Conservation (phyloP, 2,888 invertebrate genomes). For the Maniola hyperantus region DNA sequence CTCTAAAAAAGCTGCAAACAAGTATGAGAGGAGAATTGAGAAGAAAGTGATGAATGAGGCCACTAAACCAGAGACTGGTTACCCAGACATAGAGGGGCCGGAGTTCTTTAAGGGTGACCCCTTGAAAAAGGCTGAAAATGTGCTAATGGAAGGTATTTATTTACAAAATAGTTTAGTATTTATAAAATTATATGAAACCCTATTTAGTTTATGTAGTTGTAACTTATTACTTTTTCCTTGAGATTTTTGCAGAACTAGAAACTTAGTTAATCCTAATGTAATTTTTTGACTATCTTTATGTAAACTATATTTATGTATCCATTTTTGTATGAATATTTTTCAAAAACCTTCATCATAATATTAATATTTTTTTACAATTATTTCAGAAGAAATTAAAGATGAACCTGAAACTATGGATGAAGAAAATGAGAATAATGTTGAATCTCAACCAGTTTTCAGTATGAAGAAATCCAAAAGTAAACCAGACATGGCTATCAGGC, state of each 20-base stretch:
- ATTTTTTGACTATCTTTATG: too few relatives aligned
- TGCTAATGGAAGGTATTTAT: slow-evolving; percentile 66
- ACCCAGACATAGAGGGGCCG: slow-evolving; percentile 87
- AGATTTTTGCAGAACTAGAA: too few relatives aligned
- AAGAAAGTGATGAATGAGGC: slow-evolving; percentile 90
- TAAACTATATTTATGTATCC: too few relatives aligned
- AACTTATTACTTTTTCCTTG: too few relatives aligned
- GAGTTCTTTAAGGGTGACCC: slow-evolving; percentile 88
- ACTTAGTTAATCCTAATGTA: too few relatives aligned
- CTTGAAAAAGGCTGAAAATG: slow-evolving; percentile 76
- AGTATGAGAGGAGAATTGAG: slow-evolving; percentile 90
- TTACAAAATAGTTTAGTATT: background rate
- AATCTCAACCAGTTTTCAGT: slow-evolving; percentile 50
- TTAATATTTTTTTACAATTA: slow-evolving; percentile 10
- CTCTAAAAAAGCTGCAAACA: slow-evolving; percentile 85
- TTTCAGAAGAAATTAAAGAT: slow-evolving; percentile 62
- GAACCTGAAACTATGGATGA: slow-evolving; percentile 50
- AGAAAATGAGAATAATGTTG: slow-evolving; percentile 47
- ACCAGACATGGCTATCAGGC: slow-evolving; percentile 73
- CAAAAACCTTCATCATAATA: background rate
- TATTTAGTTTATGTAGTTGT: background rate
- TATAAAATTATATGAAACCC: background rate
- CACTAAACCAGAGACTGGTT: slow-evolving; percentile 87
- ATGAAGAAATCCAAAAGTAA: slow-evolving; percentile 61
- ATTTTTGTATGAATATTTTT: too few relatives aligned